Conservation (phyloP, 2,888 invertebrate genomes). For the Tenthredo notha region DNA sequence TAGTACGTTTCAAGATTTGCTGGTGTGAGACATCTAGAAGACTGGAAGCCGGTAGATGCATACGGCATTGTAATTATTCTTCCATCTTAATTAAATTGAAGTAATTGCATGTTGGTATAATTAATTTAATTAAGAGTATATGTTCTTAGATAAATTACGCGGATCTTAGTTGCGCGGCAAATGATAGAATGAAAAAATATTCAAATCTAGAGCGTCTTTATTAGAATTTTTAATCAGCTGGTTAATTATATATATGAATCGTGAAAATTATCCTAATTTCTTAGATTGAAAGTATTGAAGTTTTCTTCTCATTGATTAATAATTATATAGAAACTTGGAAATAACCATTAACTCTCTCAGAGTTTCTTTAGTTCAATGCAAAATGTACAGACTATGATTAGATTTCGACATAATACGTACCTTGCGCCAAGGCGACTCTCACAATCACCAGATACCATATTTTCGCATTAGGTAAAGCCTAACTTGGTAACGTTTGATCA, state of each 20-base stretch:
- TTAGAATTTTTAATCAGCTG: slow-evolving; percentile 2
- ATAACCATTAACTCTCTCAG: background rate
- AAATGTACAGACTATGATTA: background rate
- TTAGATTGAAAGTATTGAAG: background rate
- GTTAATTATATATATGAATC: slow-evolving; percentile 12
- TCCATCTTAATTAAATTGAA: slow-evolving; percentile 33
- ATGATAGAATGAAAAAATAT: slow-evolving; percentile 8
- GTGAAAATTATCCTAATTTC: background rate
- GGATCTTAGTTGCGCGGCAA: slow-evolving; percentile 5
- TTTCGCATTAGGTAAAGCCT: background rate
- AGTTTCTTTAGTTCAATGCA: slow-evolving; percentile 5
- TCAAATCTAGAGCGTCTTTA: slow-evolving; percentile 34
- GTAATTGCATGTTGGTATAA: slow-evolving; percentile 27
- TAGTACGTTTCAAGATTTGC: background rate
- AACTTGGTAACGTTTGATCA: slow-evolving; percentile 36
- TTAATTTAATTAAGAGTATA: slow-evolving; percentile 34
- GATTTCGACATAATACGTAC: slow-evolving; percentile 19
- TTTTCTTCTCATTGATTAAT: background rate
- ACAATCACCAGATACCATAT: background rate
- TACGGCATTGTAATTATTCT: slow-evolving; percentile 32
- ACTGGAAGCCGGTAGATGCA: background rate
- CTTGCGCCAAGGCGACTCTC: background rate
- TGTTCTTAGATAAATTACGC: slow-evolving; percentile 2
- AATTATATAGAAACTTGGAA: background rate
- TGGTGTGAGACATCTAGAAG: background rate